Evolutionary conservation across 1,140 invertebrate genomes (phyloP), one percentile per base, ranked within the genome.

Genomic region (Apis dorsata): DNA sequence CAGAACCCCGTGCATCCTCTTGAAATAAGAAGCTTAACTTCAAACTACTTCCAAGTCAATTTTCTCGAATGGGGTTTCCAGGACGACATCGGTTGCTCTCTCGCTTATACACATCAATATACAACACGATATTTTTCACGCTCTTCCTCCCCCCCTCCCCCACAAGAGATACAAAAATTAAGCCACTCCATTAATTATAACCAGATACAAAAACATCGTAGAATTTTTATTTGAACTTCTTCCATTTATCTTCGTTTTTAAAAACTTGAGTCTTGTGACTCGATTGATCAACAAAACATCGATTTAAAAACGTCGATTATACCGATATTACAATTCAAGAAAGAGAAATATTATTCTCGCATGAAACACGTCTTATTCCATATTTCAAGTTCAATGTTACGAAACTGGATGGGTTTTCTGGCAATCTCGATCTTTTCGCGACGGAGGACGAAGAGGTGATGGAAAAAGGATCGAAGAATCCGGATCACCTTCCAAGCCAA

Each of bases 401-500:
- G 71, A 73, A 73, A 73, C 24, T 2, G 8, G 17, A 5, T 55
- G 2, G 51, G 1, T 34, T 44, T 44, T 44, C 34, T 34, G 34
- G 34, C 34, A 15, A 57, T 13, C 9, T 71, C 15, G 15, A 21
- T 28, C 51, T 69, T 24, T 12, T 10, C n/a, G 10, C 15, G n/a
- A 11, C 19, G 19, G 11, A 21, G 66, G 5, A n/a, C 11, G 21
- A 19, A 15, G 59, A 2, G 1, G 11, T 11, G 28, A 28, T 8
- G 13, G 11, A 59, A 68, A 75, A 74, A 75, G 44, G 15, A 60
- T 17, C 74, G 57, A 77, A 70, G 80, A 82, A 82, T 82, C 80
- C 73, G 80, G 80, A 82, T 82, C 80, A 82, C 80, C 80, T 82
- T 82, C 80, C 74, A 77, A 44, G 65, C 44, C 49, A 11, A 66